These are phyloP conservation scores for Cosmopolites sordidus DNA, from an alignment of 2,888 invertebrate genomes.

Conservation along the genomic window DNA sequence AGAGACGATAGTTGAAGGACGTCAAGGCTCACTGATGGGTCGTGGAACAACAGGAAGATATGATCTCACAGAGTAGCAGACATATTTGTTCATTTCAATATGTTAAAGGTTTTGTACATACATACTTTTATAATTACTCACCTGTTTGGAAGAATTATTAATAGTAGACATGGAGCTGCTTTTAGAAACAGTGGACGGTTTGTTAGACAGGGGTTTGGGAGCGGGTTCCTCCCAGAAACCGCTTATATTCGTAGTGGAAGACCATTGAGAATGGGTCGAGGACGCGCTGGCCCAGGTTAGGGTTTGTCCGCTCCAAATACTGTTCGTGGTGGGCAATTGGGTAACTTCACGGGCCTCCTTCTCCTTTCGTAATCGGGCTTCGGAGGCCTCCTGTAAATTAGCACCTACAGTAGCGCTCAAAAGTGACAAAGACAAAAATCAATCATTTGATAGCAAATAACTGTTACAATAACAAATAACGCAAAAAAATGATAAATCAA, in stretches of 20 bases:
- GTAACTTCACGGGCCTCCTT: constrained; percentile 54
- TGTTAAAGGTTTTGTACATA: too few relatives aligned
- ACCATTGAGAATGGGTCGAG: constrained; percentile 36
- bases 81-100: too few relatives aligned
- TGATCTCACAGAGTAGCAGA: too few relatives aligned
- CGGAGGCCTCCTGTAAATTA: constrained; percentile 41
- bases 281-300: constrained; percentile 52
- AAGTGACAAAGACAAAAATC: neutral
- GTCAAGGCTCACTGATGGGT: too few relatives aligned
- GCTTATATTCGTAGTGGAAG: constrained; percentile 35
- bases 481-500: too few relatives aligned
- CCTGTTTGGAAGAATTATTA: constrained; percentile 22
- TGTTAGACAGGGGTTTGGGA: constrained; percentile 31
- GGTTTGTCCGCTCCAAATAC: constrained; percentile 57
- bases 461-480: too few relatives aligned
- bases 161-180: constrained; percentile 42
- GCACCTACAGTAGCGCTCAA: neutral
- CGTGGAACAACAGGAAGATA: too few relatives aligned
- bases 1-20: too few relatives aligned
- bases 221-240: constrained; percentile 47
- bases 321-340: constrained; percentile 51
- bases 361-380: constrained; percentile 52
- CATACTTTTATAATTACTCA: too few relatives aligned
- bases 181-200: constrained; percentile 44
- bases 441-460: too few relatives aligned